These are phyloP conservation scores for Dioctria rufipes DNA, from an alignment of 2,888 invertebrate genomes.

Conservation along the genomic window DNA sequence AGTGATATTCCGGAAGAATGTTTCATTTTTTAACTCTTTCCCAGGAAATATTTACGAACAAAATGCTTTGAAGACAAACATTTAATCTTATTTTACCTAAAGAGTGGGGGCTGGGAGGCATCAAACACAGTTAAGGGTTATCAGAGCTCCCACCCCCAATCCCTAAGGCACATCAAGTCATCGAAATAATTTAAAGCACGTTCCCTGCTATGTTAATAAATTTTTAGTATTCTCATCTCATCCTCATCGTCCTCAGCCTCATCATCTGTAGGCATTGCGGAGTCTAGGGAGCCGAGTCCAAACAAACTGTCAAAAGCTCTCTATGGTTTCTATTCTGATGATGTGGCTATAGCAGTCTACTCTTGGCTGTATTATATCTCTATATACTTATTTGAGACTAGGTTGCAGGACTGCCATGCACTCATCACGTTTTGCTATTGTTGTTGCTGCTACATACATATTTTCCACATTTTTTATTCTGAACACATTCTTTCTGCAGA, in stretches of 20 bases:
- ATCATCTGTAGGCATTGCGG: constrained; percentile 9
- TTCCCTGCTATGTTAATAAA: constrained; percentile 52
- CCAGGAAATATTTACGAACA: background rate
- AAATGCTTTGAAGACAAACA: background rate
- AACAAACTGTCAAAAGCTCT: background rate
- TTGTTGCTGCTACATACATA: background rate
- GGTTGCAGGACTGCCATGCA: constrained; percentile 9
- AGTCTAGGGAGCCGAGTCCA: background rate
- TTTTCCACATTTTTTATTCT: constrained; percentile 41
- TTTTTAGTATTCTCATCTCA: constrained; percentile 56
- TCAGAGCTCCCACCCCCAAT: background rate
- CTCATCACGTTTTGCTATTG: background rate
- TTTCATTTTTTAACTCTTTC: background rate
- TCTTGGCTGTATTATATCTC: constrained; percentile 1
- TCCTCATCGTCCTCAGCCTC: constrained; percentile 24
- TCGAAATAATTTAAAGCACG: constrained; percentile 48
- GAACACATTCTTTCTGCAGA: constrained; percentile 47
- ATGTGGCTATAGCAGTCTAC: background rate
- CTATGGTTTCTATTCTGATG: background rate
- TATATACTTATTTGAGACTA: constrained; percentile 33
- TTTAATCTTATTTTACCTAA: background rate
- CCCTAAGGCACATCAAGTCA: background rate
- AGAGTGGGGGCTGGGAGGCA: background rate
- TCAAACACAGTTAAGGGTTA: background rate
- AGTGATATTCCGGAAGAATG: background rate